These are phyloP conservation scores for Thalassoma bifasciatum DNA, from an alignment of 2,113 vertebrate genomes.

Conservation along the genomic window DNA sequence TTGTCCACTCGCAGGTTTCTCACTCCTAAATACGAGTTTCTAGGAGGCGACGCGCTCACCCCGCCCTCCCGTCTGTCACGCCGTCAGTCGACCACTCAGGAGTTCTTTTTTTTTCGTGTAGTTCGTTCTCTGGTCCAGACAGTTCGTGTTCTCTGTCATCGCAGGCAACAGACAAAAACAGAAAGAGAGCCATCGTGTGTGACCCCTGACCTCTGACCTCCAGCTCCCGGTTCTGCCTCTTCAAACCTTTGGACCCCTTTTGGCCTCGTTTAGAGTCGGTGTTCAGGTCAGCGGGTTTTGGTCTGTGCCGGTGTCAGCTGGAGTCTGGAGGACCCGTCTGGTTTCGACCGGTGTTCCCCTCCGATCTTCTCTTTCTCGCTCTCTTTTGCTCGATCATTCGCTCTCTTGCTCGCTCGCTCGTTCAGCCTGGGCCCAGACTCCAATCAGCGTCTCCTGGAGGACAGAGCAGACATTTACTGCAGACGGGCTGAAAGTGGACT, in stretches of 20 bases:
- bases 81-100: constrained; percentile 13
- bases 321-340: constrained; percentile 63
- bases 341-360: constrained; percentile 55
- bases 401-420: constrained; percentile 50
- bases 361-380: constrained; percentile 60
- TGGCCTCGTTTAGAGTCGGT: constrained; percentile 37
- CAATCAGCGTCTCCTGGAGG: constrained; percentile 84
- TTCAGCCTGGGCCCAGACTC: constrained; percentile 65
- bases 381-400: constrained; percentile 41
- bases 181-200: constrained; percentile 60
- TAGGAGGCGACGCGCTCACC: background rate
- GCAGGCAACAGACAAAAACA: constrained; percentile 70
- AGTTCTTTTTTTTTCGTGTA: constrained; percentile 16
- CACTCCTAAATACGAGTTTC: constrained; percentile 28
- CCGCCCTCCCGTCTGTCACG: constrained; percentile 4
- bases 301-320: constrained; percentile 60
- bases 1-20: constrained; percentile 35
- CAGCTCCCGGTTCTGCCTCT: constrained; percentile 36
- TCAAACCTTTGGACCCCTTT: constrained; percentile 46
- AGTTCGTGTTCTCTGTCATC: constrained; percentile 39
- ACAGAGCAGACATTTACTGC: constrained; percentile 71
- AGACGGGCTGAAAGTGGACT: constrained; percentile 22
- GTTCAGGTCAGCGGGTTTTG: constrained; percentile 67
- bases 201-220: constrained; percentile 45
- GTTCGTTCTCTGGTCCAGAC: constrained; percentile 43